Percentiles rank a stretch among this genome's conserved stretches.
phyloP scores from a whole-genome alignment of 1,140 invertebrate species.

The Leptopilina boulardi region DNA sequence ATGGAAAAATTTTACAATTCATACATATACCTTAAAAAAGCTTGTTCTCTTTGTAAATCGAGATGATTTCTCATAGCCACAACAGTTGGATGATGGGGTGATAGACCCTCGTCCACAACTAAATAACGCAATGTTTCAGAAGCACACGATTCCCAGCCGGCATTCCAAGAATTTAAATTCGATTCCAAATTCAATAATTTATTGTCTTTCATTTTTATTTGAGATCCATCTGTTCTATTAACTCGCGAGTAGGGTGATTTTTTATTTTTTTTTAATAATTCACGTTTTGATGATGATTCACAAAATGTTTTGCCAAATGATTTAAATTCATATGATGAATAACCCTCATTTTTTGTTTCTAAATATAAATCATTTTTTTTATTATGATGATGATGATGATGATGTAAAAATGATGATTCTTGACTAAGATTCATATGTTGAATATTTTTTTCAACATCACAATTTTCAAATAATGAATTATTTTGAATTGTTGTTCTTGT shows the following conservation, averaged over 20 bases:
- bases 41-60: constrained; percentile 64
- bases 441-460: neutral
- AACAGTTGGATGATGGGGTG: constrained; percentile 69
- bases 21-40: constrained; percentile 54
- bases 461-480: neutral
- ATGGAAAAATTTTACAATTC: constrained; percentile 34
- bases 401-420: constrained; percentile 46
- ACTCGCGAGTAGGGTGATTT: neutral
- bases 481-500: constrained; percentile 16
- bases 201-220: constrained; percentile 20
- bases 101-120: constrained; percentile 69
- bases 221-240: neutral
- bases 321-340: neutral
- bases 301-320: neutral
- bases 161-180: constrained; percentile 55
- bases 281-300: neutral
- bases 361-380: neutral
- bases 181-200: neutral
- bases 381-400: constrained; percentile 4
- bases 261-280: neutral
- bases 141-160: constrained; percentile 70
- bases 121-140: constrained; percentile 69
- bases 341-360: neutral
- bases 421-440: constrained; percentile 54
- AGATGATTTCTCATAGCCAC: constrained; percentile 70